Evolutionary conservation across 1,140 invertebrate genomes (phyloP).

Genomic region (Protaetia brevitarsis): DNA sequence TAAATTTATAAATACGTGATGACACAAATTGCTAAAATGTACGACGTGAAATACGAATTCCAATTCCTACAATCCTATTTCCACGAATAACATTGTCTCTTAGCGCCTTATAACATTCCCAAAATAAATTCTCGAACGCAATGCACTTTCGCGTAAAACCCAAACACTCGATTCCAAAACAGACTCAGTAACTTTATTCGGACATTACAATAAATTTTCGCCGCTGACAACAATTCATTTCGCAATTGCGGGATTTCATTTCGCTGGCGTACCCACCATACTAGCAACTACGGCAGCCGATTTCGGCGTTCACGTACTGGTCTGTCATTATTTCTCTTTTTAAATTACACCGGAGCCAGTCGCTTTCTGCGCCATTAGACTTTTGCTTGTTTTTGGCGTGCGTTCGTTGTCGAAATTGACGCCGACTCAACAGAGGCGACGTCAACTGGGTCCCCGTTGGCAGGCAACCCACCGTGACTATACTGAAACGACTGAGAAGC

Average conservation of each 20-base stretch:
- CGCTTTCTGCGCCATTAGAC: slow-evolving; percentile 29
- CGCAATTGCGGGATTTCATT: background rate
- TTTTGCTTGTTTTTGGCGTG: slow-evolving; percentile 29
- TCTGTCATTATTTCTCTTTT: slow-evolving; percentile 15
- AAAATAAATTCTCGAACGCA: too few species aligned
- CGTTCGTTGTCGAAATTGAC: background rate
- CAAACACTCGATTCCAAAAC: slow-evolving; percentile 14
- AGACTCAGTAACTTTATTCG: background rate
- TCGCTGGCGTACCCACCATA: background rate
- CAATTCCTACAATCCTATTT: too few species aligned
- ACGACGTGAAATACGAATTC: too few species aligned
- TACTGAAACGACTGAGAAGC: slow-evolving; percentile 23
- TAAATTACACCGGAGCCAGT: background rate
- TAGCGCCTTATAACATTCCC: too few species aligned
- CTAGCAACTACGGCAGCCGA: background rate
- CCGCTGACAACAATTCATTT: slow-evolving; percentile 5
- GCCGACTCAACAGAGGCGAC: slow-evolving; percentile 30
- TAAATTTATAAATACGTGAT: too few species aligned
- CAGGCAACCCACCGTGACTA: slow-evolving; percentile 28
- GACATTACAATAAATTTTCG: background rate
- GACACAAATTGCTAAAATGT: too few species aligned
- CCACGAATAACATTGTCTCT: too few species aligned
- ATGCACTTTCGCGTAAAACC: background rate
- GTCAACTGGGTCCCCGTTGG: slow-evolving; percentile 28
- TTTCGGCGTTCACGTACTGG: background rate